These are phyloP conservation scores for Ceratoteleas bidentatus DNA, from an alignment of 1,140 invertebrate species.

Conservation along the genomic window DNA sequence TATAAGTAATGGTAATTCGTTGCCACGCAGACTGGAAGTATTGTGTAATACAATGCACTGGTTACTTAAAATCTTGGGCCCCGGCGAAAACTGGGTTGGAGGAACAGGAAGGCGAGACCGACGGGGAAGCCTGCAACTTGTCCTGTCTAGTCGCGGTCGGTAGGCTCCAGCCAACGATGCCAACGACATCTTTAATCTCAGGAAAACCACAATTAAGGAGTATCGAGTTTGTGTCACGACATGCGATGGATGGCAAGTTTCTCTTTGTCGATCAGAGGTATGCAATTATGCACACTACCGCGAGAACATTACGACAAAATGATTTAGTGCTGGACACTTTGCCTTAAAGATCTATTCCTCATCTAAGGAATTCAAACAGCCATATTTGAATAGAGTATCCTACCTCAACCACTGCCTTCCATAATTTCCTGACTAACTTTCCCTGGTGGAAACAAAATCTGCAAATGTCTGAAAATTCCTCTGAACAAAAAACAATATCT, in stretches of 20 bases:
- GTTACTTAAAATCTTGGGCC: constrained; percentile 96
- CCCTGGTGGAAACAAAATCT: no score
- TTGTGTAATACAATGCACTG: constrained; percentile 92
- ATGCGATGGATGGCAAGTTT: constrained; percentile 97
- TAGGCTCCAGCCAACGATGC: constrained; percentile 83
- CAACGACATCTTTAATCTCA: constrained; percentile 62
- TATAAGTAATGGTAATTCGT: constrained; percentile 45
- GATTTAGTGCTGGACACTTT: no score
- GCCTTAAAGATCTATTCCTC: no score
- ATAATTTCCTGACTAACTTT: no score
- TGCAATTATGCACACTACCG: background rate
- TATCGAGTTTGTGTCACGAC: constrained; percentile 95
- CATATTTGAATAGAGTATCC: no score
- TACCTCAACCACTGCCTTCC: no score
- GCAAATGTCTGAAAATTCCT: no score
- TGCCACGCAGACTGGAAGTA: constrained; percentile 86
- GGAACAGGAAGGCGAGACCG: constrained; percentile 85
- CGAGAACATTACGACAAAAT: no score
- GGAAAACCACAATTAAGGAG: constrained; percentile 70
- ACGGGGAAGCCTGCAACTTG: constrained; percentile 88
- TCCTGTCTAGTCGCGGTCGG: constrained; percentile 94
- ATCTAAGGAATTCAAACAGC: no score
- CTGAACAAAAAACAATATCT: no score
- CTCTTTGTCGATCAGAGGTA: constrained; percentile 97
- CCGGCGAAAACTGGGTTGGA: constrained; percentile 88